Evolutionary conservation across 2,113 vertebrate species (phyloP).

Genomic region (Paedocypris sp.): DNA sequence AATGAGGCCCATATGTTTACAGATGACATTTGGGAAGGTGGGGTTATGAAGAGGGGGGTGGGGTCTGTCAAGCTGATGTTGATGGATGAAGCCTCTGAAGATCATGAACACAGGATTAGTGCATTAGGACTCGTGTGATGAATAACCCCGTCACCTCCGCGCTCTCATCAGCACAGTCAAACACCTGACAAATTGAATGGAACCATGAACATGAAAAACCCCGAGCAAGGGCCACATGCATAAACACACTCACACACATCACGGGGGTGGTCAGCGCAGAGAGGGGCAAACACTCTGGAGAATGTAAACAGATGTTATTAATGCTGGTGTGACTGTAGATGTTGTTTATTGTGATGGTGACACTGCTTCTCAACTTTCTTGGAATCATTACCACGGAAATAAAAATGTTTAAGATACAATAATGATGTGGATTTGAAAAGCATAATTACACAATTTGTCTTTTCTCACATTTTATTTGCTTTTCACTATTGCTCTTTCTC

Average conservation of each 20-base stretch:
- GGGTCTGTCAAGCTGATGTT: constrained; percentile 75
- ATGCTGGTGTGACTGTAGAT: too few species aligned
- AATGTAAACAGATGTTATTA: neutral
- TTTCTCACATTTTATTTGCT: too few species aligned
- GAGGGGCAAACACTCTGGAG: neutral
- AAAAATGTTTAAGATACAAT: too few species aligned
- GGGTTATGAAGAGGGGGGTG: neutral
- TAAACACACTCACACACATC: neutral
- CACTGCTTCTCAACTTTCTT: too few species aligned
- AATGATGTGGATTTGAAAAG: too few species aligned
- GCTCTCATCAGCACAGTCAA: constrained; percentile 17
- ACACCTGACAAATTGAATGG: constrained; percentile 5
- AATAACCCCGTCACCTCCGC: constrained; percentile 57
- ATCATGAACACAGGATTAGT: constrained; percentile 77
- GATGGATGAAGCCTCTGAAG: constrained; percentile 76
- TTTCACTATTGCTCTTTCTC: too few species aligned
- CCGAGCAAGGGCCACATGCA: neutral
- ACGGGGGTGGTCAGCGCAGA: neutral
- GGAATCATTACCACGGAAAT: too few species aligned
- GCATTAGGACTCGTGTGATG: constrained; percentile 71
- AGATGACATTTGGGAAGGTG: constrained; percentile 53
- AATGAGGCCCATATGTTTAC: constrained; percentile 76
- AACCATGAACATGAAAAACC: constrained; percentile 13
- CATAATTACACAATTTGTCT: too few species aligned
- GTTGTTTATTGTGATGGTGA: too few species aligned